Percentiles rank a stretch among this genome's conserved stretches.
These are phyloP conservation scores for Graptemys geographica DNA, from an alignment of 2,797 vertebrate species.

Conservation along the genomic window DNA sequence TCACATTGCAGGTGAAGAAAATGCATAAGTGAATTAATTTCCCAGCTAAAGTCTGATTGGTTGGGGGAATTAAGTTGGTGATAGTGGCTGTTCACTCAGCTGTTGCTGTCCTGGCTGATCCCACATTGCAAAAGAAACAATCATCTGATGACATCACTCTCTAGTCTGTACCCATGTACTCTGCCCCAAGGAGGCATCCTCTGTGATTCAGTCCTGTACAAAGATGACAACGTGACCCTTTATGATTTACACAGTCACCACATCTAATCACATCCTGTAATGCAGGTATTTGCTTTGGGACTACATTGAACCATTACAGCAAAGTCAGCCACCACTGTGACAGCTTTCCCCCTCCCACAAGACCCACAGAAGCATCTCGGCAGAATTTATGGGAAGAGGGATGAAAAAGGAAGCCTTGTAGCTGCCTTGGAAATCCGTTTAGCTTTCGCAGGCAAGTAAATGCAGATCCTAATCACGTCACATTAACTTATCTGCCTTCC, in stretches of 20 bases:
- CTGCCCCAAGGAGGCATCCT: not conserved
- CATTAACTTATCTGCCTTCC: constrained; percentile 25
- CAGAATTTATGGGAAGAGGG: constrained; percentile 19
- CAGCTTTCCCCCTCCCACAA: not conserved
- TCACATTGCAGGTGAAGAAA: constrained; percentile 10
- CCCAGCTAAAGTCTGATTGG: not conserved
- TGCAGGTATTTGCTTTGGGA: not conserved
- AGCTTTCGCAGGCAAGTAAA: constrained; percentile 12
- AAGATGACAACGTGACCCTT: not conserved
- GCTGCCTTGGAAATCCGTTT: constrained; percentile 38
- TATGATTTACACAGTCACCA: not conserved
- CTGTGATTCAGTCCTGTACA: not conserved
- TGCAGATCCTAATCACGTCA: not conserved
- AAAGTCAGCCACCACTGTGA: not conserved
- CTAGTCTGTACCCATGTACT: not conserved
- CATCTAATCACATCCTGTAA: not conserved
- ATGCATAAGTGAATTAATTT: not conserved
- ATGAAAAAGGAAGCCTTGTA: constrained; percentile 35
- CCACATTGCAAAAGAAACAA: constrained; percentile 1
- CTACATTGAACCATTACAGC: not conserved
- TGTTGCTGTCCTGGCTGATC: not conserved
- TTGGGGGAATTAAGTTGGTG: constrained; percentile 2
- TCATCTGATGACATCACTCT: not conserved
- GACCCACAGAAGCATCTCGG: not conserved
- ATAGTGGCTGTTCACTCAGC: not conserved